Conservation (phyloP, 2,113 vertebrate species). For the Falcunculus frontatus region DNA sequence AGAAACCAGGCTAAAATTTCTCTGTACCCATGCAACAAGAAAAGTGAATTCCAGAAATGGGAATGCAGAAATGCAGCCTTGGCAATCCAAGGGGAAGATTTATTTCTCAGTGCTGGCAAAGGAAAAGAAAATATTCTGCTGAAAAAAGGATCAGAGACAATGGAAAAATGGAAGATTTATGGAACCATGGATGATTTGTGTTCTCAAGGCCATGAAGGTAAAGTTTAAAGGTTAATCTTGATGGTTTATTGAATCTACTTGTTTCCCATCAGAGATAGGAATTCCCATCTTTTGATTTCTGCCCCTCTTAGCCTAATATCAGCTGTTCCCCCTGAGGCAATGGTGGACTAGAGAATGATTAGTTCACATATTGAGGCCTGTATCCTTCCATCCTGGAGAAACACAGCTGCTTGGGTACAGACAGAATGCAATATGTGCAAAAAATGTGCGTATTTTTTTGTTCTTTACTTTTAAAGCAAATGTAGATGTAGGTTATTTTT, state of each 20-base stretch:
- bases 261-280: not conserved
- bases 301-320: not conserved
- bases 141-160: constrained; percentile 66
- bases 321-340: not conserved
- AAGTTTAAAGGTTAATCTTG: not conserved
- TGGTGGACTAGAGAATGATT: not conserved
- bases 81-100: constrained; percentile 75
- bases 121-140: constrained; percentile 74
- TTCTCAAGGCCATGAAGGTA: constrained; percentile 83
- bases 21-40: constrained; percentile 79
- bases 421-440: not conserved
- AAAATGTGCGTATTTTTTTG: not conserved
- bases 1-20: constrained; percentile 75
- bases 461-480: not conserved
- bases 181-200: constrained; percentile 79
- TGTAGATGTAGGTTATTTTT: not conserved
- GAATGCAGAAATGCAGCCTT: constrained; percentile 86
- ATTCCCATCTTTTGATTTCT: not conserved
- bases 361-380: not conserved
- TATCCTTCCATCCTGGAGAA: not conserved
- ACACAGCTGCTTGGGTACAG: not conserved
- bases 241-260: not conserved
- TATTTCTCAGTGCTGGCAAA: constrained; percentile 85
- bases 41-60: constrained; percentile 83
- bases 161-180: constrained; percentile 84